These are phyloP conservation scores for Mythimna albipuncta DNA, from an alignment of 2,888 invertebrate species.

Conservation along the genomic window DNA sequence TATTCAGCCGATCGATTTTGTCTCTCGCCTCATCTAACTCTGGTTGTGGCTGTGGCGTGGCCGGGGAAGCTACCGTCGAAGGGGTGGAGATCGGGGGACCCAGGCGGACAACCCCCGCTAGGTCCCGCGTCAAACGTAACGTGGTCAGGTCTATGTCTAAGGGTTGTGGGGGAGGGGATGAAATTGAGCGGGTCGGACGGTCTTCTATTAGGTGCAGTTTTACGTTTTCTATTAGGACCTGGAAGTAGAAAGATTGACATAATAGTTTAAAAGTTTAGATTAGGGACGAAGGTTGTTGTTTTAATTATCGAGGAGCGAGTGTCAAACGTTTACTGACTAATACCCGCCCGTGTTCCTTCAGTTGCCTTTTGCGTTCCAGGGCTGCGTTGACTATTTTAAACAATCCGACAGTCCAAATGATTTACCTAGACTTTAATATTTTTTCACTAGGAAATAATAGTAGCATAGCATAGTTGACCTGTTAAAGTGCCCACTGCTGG, in stretches of 20 bases:
- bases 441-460: too few relatives aligned
- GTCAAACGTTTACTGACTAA: too few relatives aligned
- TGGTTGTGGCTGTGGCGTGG: conserved; percentile 77
- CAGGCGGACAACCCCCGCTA: conserved; percentile 94
- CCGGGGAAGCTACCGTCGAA: conserved; percentile 75
- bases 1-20: conserved; percentile 78
- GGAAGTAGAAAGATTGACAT: conserved; percentile 32
- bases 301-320: neutral
- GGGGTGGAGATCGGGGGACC: conserved; percentile 89
- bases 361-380: too few relatives aligned
- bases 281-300: neutral
- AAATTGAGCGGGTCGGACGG: conserved; percentile 94
- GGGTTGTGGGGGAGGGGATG: conserved; percentile 95
- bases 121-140: conserved; percentile 93
- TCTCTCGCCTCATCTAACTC: conserved; percentile 87
- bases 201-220: conserved; percentile 95
- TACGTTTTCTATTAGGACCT: conserved; percentile 94
- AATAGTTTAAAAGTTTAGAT: too few relatives aligned
- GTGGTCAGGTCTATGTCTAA: conserved; percentile 94
- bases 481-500: too few relatives aligned
- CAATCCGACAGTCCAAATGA: too few relatives aligned
- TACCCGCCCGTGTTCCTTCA: too few relatives aligned
- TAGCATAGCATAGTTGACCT: too few relatives aligned
- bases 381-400: too few relatives aligned
- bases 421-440: too few relatives aligned